Evolutionary conservation across 2,888 invertebrate genomes (phyloP).

Genomic region (Mesoligia furuncula): DNA sequence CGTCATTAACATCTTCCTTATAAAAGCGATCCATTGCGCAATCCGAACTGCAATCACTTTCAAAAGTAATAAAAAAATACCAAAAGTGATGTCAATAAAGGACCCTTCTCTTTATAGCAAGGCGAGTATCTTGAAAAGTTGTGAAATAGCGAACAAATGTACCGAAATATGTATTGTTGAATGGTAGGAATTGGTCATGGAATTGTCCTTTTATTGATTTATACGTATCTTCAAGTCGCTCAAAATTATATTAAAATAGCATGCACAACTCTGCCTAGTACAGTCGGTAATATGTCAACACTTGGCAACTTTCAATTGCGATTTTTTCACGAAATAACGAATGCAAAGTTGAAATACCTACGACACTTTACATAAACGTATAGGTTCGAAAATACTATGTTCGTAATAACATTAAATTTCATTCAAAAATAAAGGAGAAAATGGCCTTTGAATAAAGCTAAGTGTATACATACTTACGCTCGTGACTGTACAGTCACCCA

Average conservation of each 20-base stretch:
- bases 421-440: too few species aligned
- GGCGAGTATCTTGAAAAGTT: slow-evolving; percentile 21
- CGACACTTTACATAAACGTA: too few species aligned
- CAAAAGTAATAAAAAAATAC: slow-evolving; percentile 83
- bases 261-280: background rate
- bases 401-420: too few species aligned
- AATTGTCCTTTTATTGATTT: background rate
- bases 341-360: too few species aligned
- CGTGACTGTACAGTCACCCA: background rate
- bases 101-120: slow-evolving; percentile 74
- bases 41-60: slow-evolving; percentile 82
- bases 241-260: background rate
- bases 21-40: slow-evolving; percentile 77
- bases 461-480: too few species aligned
- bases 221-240: background rate
- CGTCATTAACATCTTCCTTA: slow-evolving; percentile 77
- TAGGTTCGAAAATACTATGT: too few species aligned
- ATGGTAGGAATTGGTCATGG: background rate
- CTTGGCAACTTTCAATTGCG: too few species aligned
- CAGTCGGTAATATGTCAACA: too few species aligned
- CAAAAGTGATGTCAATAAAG: slow-evolving; percentile 68
- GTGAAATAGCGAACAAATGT: slow-evolving; percentile 16
- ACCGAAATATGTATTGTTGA: background rate
- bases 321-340: too few species aligned
- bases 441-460: too few species aligned